Base-by-base conservation (phyloP, 1,140 invertebrate genomes). In the Leptinotarsa defecta region DNA sequence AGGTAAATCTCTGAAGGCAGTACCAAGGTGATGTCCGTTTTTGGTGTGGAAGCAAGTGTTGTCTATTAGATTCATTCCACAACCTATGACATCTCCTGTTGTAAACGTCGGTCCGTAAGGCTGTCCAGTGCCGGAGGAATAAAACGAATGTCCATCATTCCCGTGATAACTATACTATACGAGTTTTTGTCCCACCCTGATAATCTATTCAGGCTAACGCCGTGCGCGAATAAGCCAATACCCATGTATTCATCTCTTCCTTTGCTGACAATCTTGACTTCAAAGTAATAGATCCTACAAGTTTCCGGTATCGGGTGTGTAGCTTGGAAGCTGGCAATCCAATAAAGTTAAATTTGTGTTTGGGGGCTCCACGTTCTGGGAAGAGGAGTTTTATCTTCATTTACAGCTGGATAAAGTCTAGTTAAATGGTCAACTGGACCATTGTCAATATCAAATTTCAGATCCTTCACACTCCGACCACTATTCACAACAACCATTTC, bases 31-130 rank as follows among this genome's bases (percentile, higher is more conserved):
- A 83, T 96, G 93, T 68, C 98, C 98, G 88, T 99, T 99, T 89
- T 99, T 99, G 22, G 98, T 99, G 87, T 99, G 99, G 89, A 99
- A 99, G 87, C 97, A 98, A 19, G 95, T 96, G 87, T 98, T 97
- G 85, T 98, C 96, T 76, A 99, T 93, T 63, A 99, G 91, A 89
- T 99, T 99, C 62, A 99, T 94, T 78, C 98, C 98, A 87, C 98
- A 99, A 74, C 98, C 98, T 82, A 99, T 97, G 34, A 96, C 92
- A 88, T 99, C 97, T 52, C 96, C 97, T 8, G 97, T 99, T 22
- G 97, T 99, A 87, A 99, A 99, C 5, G 98, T 99, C 17, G 98
- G 98, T 49, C 98, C 98, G 87, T 99, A 99, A 0, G 96, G 93
- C 85, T 97, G 95, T 0, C 98, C 98, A 34, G 95, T 97, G 67